phyloP scores from a whole-genome alignment of 2,797 vertebrate species.

The Pangasius macronema region DNA sequence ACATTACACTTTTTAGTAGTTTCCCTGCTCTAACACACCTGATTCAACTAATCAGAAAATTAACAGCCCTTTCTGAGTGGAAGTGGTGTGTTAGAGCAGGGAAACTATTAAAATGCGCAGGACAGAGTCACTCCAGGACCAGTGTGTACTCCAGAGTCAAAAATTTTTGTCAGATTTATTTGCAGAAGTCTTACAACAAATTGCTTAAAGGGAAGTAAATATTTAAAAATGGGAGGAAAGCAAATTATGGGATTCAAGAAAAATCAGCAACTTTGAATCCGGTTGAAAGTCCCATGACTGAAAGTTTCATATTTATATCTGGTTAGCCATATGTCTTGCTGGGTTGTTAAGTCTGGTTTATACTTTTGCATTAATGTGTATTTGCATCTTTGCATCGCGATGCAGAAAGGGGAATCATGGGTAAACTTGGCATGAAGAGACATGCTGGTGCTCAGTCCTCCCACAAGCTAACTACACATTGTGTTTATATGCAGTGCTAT shows the following conservation, averaged over 20 bases:
- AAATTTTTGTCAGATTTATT: background rate
- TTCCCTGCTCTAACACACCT: background rate
- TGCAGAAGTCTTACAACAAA: background rate
- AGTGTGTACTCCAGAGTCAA: background rate
- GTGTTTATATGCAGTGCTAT: background rate
- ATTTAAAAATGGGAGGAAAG: background rate
- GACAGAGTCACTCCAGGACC: background rate
- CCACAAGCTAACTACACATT: background rate
- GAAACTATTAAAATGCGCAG: background rate
- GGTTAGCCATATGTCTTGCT: background rate
- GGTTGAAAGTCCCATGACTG: background rate
- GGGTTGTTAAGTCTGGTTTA: background rate
- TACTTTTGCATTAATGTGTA: background rate
- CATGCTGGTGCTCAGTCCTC: background rate
- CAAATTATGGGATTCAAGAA: background rate
- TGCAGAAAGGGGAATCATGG: background rate
- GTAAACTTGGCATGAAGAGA: background rate
- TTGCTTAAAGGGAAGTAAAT: background rate
- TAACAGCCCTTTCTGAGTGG: background rate
- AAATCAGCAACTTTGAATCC: background rate
- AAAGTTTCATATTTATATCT: background rate
- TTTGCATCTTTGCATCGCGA: background rate
- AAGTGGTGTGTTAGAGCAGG: background rate
- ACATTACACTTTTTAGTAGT: background rate
- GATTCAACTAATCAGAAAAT: background rate